Evolutionary conservation across 2,888 invertebrate genomes (phyloP).

Genomic region (Drosophila hamatofila): DNA sequence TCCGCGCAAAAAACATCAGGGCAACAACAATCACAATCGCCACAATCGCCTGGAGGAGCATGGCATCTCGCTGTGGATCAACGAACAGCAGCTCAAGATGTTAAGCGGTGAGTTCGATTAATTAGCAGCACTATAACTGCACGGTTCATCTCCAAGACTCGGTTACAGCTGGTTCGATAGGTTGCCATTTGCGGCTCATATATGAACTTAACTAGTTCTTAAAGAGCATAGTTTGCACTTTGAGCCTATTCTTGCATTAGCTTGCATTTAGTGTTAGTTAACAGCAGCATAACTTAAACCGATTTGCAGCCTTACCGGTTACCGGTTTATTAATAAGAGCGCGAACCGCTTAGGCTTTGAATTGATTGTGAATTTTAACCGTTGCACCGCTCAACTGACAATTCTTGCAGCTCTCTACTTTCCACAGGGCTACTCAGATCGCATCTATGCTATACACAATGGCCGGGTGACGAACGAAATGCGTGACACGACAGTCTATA

Average conservation of each 20-base stretch:
- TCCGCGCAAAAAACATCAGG: slow-evolving; percentile 60
- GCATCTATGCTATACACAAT: slow-evolving; percentile 94
- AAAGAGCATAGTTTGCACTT: background rate
- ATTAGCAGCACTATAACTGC: background rate
- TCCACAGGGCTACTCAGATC: slow-evolving; percentile 80
- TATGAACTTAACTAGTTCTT: background rate
- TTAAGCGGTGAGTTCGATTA: slow-evolving; percentile 90
- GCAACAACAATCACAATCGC: slow-evolving; percentile 62
- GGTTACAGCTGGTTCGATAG: background rate
- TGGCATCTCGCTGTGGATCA: slow-evolving; percentile 95
- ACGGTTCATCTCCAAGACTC: background rate
- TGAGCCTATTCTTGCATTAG: background rate
- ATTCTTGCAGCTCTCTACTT: slow-evolving; percentile 75
- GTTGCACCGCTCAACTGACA: slow-evolving; percentile 5
- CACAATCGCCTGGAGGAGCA: slow-evolving; percentile 76
- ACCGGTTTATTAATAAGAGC: background rate
- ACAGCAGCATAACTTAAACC: background rate
- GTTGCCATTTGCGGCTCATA: no score
- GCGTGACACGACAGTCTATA: slow-evolving; percentile 95
- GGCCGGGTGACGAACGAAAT: slow-evolving; percentile 94
- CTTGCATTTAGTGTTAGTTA: background rate
- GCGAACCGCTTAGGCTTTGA: background rate
- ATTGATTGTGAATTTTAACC: background rate
- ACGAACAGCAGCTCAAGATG: slow-evolving; percentile 95
- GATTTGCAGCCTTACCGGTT: background rate